Evolutionary conservation across 2,888 invertebrate species (phyloP).

Genomic region (Microplitis manilae): DNA sequence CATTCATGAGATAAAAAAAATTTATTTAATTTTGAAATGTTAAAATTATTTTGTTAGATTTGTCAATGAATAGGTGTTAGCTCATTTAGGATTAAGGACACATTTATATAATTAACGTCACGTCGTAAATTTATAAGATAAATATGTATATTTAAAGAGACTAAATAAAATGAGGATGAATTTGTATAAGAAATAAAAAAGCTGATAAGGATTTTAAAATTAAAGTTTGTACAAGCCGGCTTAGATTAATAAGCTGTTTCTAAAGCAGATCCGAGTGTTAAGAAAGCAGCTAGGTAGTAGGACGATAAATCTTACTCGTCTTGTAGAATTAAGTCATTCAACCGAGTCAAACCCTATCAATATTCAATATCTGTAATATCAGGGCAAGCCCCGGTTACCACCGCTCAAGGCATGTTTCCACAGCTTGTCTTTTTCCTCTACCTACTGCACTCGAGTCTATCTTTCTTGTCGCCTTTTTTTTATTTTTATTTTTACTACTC

Average conservation of each 20-base stretch:
- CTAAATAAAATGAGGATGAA: background rate
- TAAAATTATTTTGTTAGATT: background rate
- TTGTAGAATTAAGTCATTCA: conserved; percentile 51
- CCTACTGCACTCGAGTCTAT: background rate
- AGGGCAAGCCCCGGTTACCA: conserved; percentile 15
- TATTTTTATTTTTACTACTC: conserved; percentile 6
- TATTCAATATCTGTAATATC: conserved; percentile 55
- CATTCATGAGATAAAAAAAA: too few relatives aligned
- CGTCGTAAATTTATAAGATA: background rate
- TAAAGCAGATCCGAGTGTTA: conserved; percentile 20
- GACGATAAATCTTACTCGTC: conserved; percentile 46
- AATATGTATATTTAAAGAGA: background rate
- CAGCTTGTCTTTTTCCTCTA: conserved; percentile 12
- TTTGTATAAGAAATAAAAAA: background rate
- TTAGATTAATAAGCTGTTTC: conserved; percentile 30
- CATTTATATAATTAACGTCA: background rate
- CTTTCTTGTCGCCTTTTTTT: background rate
- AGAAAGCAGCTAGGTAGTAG: conserved; percentile 17
- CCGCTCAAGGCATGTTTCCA: conserved; percentile 27
- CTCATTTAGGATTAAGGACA: background rate
- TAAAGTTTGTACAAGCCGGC: conserved; percentile 11
- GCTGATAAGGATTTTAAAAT: background rate
- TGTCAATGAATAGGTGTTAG: background rate
- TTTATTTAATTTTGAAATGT: too few relatives aligned
- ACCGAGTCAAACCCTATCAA: conserved; percentile 47